Percentiles rank a stretch among this genome's conserved stretches.
Evolutionary conservation across 2,113 vertebrate genomes (phyloP).

Genomic region (Gadus macrocephalus): DNA sequence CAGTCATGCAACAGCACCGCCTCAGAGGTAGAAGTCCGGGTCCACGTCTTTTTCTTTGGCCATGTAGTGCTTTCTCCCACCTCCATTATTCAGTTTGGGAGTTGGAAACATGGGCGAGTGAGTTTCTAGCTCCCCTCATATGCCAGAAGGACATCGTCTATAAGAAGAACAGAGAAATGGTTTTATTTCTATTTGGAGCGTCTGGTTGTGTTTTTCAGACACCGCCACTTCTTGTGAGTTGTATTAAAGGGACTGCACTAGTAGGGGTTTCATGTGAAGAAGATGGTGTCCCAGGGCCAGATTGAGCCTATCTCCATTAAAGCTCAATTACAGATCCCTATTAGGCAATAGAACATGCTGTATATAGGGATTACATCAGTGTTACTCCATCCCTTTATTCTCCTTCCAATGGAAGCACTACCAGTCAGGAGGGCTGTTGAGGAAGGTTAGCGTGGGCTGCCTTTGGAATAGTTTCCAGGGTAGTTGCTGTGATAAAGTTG

Average conservation of each 20-base stretch:
- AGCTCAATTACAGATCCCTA: constrained; percentile 21
- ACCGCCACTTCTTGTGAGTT: no score
- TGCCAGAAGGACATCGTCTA: no score
- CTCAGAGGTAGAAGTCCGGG: constrained; percentile 66
- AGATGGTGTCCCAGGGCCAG: constrained; percentile 16
- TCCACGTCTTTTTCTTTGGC: no score
- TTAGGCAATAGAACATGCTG: constrained; percentile 19
- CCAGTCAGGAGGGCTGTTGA: no score
- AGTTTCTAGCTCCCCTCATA: no score
- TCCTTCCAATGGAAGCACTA: background rate
- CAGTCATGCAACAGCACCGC: constrained; percentile 63
- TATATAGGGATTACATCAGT: constrained; percentile 25
- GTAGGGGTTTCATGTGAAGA: constrained; percentile 9
- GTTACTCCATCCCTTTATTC: constrained; percentile 18
- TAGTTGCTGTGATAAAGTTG: background rate
- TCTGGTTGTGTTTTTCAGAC: no score
- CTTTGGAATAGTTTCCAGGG: constrained; percentile 3
- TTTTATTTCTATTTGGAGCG: no score
- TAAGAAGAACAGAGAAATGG: no score
- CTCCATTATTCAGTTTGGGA: no score
- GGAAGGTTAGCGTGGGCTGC: no score
- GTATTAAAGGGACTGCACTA: background rate
- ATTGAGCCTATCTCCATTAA: constrained; percentile 20
- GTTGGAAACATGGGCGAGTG: no score
- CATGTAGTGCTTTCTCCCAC: no score